Conservation (phyloP, 1,140 invertebrate species). For the Cryptotermes secundus region DNA sequence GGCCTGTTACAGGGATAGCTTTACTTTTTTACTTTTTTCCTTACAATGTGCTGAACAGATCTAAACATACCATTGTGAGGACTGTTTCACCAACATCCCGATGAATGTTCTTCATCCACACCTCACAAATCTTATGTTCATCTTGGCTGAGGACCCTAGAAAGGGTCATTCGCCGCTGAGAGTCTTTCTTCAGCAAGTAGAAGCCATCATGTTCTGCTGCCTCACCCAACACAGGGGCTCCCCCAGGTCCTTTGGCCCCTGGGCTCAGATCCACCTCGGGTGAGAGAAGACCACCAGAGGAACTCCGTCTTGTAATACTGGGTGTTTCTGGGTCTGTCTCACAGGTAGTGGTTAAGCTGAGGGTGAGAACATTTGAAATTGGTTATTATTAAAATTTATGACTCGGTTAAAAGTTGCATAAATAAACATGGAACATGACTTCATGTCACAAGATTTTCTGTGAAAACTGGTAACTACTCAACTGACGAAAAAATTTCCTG, state of each 20-base stretch:
- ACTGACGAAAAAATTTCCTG: no score
- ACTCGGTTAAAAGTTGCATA: no score
- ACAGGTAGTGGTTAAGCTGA: constrained; percentile 58
- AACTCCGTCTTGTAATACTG: constrained; percentile 68
- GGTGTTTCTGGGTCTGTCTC: constrained; percentile 65
- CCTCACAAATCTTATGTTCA: constrained; percentile 78
- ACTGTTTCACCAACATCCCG: constrained; percentile 67
- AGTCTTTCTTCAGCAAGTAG: constrained; percentile 95
- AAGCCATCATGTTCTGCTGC: constrained; percentile 86
- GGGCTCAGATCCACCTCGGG: constrained; percentile 62
- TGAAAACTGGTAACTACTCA: no score
- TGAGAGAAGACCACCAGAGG: constrained; percentile 74
- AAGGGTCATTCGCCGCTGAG: constrained; percentile 87
- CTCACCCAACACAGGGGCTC: constrained; percentile 43
- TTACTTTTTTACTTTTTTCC: no score
- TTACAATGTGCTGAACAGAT: constrained; percentile 24
- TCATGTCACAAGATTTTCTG: no score
- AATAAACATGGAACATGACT: no score
- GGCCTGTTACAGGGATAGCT: no score
- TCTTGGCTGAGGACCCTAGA: constrained; percentile 88
- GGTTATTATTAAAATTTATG: no score
- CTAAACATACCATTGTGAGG: constrained; percentile 53
- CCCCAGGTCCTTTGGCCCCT: constrained; percentile 23
- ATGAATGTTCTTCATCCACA: constrained; percentile 77
- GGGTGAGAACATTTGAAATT: neutral